Evolutionary conservation across 2,113 vertebrate species (phyloP).

Genomic region (Bambusicola thoracicus): DNA sequence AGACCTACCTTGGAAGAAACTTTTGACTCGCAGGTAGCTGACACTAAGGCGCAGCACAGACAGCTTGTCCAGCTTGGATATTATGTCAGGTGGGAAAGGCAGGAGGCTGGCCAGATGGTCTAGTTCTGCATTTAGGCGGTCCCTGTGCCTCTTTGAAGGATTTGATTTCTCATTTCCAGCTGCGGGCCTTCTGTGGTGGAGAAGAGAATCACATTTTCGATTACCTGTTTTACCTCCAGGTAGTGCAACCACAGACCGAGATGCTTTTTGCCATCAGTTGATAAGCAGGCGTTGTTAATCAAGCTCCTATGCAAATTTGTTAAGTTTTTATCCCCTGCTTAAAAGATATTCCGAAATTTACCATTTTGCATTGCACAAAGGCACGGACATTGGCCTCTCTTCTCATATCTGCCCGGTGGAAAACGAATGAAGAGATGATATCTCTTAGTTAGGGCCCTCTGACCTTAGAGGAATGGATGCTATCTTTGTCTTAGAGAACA

Average conservation of each 20-base stretch:
- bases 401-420: background rate
- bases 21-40: slow-evolving; percentile 95
- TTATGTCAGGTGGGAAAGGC: slow-evolving; percentile 91
- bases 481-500: background rate
- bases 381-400: background rate
- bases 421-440: background rate
- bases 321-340: background rate
- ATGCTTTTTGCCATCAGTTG: background rate
- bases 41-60: slow-evolving; percentile 95
- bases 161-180: slow-evolving; percentile 89
- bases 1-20: slow-evolving; percentile 91
- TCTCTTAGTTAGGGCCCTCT: background rate
- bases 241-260: background rate
- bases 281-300: background rate
- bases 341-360: background rate
- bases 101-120: slow-evolving; percentile 94
- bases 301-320: background rate
- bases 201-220: slow-evolving; percentile 3
- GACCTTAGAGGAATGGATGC: background rate
- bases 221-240: slow-evolving; percentile 42
- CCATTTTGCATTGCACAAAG: background rate
- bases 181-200: slow-evolving; percentile 84
- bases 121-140: slow-evolving; percentile 93
- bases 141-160: slow-evolving; percentile 95
- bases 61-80: slow-evolving; percentile 96